Percentiles rank a stretch among this genome's conserved stretches.
Evolutionary conservation across 2,113 vertebrate species (phyloP).

Genomic region (Carollia perspicillata): DNA sequence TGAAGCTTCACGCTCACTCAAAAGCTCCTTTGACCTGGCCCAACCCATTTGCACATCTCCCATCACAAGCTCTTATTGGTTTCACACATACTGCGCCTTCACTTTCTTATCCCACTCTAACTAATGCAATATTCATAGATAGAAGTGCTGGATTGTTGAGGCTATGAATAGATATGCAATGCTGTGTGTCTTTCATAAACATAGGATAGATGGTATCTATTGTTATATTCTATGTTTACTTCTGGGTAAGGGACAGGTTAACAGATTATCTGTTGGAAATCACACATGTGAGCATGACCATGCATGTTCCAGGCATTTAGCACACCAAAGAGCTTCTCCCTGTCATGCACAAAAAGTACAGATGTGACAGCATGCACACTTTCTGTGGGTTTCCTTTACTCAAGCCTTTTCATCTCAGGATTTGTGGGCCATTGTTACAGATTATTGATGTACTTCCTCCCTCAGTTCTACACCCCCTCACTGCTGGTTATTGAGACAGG

Average conservation of each 20-base stretch:
- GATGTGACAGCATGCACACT: too few species aligned
- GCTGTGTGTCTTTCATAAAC: neutral
- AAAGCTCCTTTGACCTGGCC: rapidly evolving
- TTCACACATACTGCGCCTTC: neutral
- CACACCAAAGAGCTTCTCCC: rapidly evolving
- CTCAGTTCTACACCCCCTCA: rapidly evolving
- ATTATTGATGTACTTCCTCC: neutral
- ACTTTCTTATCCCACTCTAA: rapidly evolving
- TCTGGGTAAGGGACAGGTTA: rapidly evolving
- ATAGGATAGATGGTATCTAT: neutral
- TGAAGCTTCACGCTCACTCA: neutral
- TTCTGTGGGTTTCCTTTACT: neutral
- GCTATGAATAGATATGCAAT: neutral
- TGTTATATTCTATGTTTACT: neutral
- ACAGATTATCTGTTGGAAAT: neutral
- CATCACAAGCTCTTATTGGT: neutral
- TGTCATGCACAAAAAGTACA: neutral
- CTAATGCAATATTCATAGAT: neutral
- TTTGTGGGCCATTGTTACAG: neutral
- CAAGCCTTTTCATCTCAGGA: too few species aligned
- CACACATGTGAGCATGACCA: neutral
- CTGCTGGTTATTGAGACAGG: neutral
- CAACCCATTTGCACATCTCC: neutral
- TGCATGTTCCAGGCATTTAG: too few species aligned
- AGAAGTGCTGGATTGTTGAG: neutral